A percentile compares a stretch with the other conserved stretches of the same genome.
These are phyloP conservation scores for Volucella zonaria DNA, from an alignment of 2,888 invertebrate genomes.

Conservation along the genomic window DNA sequence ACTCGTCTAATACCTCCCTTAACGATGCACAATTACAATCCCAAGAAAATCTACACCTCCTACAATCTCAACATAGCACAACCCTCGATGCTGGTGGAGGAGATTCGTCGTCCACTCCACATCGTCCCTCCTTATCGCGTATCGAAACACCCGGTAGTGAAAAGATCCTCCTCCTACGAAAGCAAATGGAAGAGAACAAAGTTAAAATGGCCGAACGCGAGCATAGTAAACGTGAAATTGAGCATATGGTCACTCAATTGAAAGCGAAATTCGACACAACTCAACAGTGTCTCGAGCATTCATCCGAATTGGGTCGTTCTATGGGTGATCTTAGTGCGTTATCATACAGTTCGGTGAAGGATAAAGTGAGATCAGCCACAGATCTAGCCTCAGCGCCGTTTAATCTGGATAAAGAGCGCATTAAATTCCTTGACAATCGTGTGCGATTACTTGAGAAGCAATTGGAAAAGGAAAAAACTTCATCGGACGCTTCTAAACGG, in stretches of 20 bases:
- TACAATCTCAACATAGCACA: slow-evolving; percentile 61
- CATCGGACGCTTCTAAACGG: slow-evolving; percentile 71
- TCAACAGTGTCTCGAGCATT: slow-evolving; percentile 79
- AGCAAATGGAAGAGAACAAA: slow-evolving; percentile 84
- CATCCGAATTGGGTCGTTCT: slow-evolving; percentile 81
- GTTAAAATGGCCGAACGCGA: slow-evolving; percentile 84
- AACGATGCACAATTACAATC: slow-evolving; percentile 62
- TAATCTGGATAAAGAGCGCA: slow-evolving; percentile 79
- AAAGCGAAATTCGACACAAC: slow-evolving; percentile 84
- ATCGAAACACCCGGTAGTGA: slow-evolving; percentile 83
- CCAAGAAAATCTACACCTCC: slow-evolving; percentile 55
- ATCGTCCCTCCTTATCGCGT: slow-evolving; percentile 37
- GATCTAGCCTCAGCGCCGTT: slow-evolving; percentile 79
- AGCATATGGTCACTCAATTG: slow-evolving; percentile 84
- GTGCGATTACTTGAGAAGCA: slow-evolving; percentile 80
- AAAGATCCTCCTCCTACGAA: slow-evolving; percentile 83
- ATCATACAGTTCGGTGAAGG: slow-evolving; percentile 74
- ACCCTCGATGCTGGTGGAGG: slow-evolving; percentile 60
- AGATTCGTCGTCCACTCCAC: slow-evolving; percentile 36
- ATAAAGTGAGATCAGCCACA: slow-evolving; percentile 80
- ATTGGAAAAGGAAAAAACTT: slow-evolving; percentile 78
- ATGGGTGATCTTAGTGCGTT: slow-evolving; percentile 81
- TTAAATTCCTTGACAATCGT: slow-evolving; percentile 80
- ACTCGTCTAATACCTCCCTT: slow-evolving; percentile 68
- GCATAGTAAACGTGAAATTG: slow-evolving; percentile 83